These are phyloP conservation scores for Sarcophaga bullata DNA, from an alignment of 1,140 invertebrate species.

Conservation along the genomic window DNA sequence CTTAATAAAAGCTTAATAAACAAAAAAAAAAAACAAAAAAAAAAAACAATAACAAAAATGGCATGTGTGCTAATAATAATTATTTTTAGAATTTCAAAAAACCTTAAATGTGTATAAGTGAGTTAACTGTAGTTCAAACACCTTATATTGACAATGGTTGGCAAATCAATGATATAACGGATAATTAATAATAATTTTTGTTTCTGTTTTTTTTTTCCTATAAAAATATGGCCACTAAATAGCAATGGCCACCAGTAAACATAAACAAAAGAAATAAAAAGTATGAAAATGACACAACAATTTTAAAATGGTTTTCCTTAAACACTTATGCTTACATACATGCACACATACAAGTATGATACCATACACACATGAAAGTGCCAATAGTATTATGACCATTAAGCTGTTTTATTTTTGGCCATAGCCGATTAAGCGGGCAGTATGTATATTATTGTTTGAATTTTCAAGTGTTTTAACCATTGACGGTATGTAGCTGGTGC, in stretches of 20 bases:
- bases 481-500: background rate
- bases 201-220: no score
- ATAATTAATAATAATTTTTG: background rate
- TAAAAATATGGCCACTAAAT: background rate
- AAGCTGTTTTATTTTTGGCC: background rate
- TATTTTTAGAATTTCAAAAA: no score
- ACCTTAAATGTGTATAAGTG: no score
- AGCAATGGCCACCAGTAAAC: no score
- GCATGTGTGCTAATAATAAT: no score
- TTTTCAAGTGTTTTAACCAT: background rate
- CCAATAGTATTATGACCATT: background rate
- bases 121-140: constrained; percentile 6
- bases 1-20: background rate
- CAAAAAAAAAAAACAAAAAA: no score
- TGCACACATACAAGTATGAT: background rate
- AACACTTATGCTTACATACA: background rate
- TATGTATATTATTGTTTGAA: background rate
- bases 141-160: background rate
- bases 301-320: background rate
- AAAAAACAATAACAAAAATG: no score
- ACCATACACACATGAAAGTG: background rate
- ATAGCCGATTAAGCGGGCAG: background rate
- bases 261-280: background rate
- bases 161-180: background rate
- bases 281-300: background rate